Percentiles rank a stretch among this genome's conserved stretches.
phyloP scores from a whole-genome alignment of 2,113 vertebrate species.

The Bettongia penicillata region DNA sequence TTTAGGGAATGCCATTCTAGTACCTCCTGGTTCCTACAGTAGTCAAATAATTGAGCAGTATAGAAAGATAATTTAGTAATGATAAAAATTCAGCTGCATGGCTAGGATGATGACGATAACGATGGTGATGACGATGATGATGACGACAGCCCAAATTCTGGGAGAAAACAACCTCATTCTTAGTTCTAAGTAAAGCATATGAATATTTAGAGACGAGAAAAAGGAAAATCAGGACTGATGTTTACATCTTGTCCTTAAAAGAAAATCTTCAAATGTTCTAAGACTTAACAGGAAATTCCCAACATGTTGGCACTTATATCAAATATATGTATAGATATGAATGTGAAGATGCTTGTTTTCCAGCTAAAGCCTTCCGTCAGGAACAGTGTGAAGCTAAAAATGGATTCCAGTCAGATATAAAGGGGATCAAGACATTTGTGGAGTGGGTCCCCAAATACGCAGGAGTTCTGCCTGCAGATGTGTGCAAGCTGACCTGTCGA shows the following conservation, averaged over 20 bases:
- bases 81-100: background rate
- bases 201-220: background rate
- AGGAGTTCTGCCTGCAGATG: conserved; percentile 92
- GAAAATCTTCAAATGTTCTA: background rate
- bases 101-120: too few species aligned
- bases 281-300: background rate
- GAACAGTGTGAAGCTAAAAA: conserved; percentile 97
- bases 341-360: conserved; percentile 59
- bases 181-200: background rate
- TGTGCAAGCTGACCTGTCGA: conserved; percentile 97
- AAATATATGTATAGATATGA: conserved; percentile 11
- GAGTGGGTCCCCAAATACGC: conserved; percentile 99
- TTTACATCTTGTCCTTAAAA: background rate
- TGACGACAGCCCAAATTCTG: background rate
- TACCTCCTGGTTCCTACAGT: background rate
- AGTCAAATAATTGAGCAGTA: background rate
- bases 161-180: conserved; percentile 13
- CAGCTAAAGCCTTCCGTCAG: conserved; percentile 94
- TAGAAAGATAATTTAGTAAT: background rate
- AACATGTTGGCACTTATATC: conserved; percentile 51
- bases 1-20: background rate
- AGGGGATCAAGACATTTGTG: conserved; percentile 96
- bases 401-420: conserved; percentile 97
- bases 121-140: background rate
- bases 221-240: background rate